These are phyloP conservation scores for Puntigrus tetrazona DNA, from an alignment of 2,113 vertebrate species.

Conservation along the genomic window DNA sequence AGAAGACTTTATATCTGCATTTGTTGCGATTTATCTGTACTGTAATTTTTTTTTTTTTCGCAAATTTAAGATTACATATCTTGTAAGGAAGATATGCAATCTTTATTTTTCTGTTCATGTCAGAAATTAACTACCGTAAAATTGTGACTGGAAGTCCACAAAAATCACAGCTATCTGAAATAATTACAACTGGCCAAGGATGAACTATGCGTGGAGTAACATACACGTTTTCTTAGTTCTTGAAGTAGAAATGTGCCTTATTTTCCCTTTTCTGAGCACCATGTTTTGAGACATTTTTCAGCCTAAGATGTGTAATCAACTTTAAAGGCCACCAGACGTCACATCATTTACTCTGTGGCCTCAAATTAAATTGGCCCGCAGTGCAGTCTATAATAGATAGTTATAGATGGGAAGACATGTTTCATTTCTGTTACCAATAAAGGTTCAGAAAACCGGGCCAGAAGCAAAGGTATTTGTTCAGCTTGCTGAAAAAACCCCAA, in stretches of 20 bases:
- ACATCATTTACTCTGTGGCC: conserved; percentile 46
- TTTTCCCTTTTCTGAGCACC: not conserved
- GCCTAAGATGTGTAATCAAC: conserved; percentile 46
- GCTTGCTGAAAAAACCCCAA: conserved; percentile 27
- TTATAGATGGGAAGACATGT: conserved; percentile 42
- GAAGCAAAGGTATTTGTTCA: conserved; percentile 44
- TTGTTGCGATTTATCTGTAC: too few species aligned
- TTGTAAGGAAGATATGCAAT: too few species aligned
- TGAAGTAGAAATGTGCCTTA: not conserved
- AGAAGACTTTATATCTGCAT: too few species aligned
- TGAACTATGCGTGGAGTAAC: not conserved
- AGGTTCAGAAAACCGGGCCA: conserved; percentile 28
- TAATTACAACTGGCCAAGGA: not conserved
- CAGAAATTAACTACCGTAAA: not conserved
- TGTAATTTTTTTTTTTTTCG: too few species aligned
- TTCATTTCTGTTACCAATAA: conserved; percentile 36
- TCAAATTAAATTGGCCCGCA: conserved; percentile 49
- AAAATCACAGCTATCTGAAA: not conserved
- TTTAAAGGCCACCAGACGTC: conserved; percentile 46
- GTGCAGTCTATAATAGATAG: conserved; percentile 54
- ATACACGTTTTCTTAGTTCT: not conserved
- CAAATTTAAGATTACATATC: too few species aligned
- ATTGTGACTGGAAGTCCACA: not conserved
- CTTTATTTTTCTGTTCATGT: too few species aligned
- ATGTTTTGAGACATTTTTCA: conserved; percentile 40